Base-by-base conservation (phyloP, 2,888 invertebrate genomes). In the Hydropsyche betteni region DNA sequence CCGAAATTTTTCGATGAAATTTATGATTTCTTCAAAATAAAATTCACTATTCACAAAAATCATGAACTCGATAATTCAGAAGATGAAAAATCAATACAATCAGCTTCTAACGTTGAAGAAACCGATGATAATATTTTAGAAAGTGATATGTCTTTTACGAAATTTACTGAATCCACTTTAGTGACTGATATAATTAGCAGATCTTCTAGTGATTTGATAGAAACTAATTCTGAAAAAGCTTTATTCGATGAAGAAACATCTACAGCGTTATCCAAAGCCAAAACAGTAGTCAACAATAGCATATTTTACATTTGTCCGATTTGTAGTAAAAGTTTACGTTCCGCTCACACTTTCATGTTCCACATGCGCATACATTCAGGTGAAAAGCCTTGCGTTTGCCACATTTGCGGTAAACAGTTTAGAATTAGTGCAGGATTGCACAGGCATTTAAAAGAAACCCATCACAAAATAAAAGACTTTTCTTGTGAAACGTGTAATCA, bases 281-380 rank as follows among this genome's bases (percentile, higher is more conserved):
- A 78, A 71, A 80, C 82, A 69, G 83, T 84, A 44, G 83, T 86
- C 0, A 86, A 89, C 80, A 90, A 89, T 0, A 86, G 87, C 76
- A 82, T 86, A 7, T 88, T 85, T 80, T 91, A 89, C 81, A 85
- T 86, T 68, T 91, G 91, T 80, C 84, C 83, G 58, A 83, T 85
- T 14, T 91, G 91, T 81, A 88, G 88, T 0, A 90, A 90, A 81
- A 87, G 86, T 77, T 83, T 91, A 34, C 88, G 89, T 80, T 90
- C 91, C 0, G 84, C 89, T 4, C 90, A 91, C 82, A 90, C 91
- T 0, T 91, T 89, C 81, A 83, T 88, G 61, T 89, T 88, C 85
- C 91, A 91, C 81, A 85, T 86, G 81, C 85, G 91, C 12, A 91
- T 91, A 74, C 91, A 91, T 82, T 89, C 91, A 6, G 91, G 91